Conservation (phyloP, 1,140 invertebrate genomes). For the Heliconius melpomene region DNA sequence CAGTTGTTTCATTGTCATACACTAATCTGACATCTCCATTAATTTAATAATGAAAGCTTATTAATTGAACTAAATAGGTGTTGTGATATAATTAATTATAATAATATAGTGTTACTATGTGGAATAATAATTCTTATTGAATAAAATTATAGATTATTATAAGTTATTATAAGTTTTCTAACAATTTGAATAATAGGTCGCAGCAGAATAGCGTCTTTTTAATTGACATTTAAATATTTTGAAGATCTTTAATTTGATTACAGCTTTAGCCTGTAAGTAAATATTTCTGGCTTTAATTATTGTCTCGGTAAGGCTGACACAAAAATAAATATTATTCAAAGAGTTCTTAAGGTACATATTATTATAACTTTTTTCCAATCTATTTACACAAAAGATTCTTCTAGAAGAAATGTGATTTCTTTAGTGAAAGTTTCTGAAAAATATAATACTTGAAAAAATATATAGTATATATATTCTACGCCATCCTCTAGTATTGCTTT, state of each 20-base stretch:
- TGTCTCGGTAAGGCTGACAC: neutral
- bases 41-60: slow-evolving; percentile 11
- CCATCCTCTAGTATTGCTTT: neutral
- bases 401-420: too few relatives aligned
- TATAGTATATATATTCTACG: neutral
- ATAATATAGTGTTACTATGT: neutral
- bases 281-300: neutral
- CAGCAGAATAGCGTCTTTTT: neutral
- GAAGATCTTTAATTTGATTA: neutral
- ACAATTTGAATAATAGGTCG: too few relatives aligned
- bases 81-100: neutral
- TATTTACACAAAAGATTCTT: too few relatives aligned
- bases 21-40: slow-evolving; percentile 6
- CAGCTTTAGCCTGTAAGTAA: too few relatives aligned
- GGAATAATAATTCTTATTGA: neutral
- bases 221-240: neutral
- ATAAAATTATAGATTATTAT: neutral
- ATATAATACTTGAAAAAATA: neutral
- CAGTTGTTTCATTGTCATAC: neutral
- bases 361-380: too few relatives aligned
- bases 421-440: neutral
- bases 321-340: neutral
- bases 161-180: neutral
- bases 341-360: neutral
- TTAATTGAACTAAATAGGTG: neutral